These are phyloP conservation scores for Aurelia aurita complex sp. Pacific DNA, from an alignment of 30 jellyfish, hydroid and myxozoan genomes.

Conservation along the genomic window DNA sequence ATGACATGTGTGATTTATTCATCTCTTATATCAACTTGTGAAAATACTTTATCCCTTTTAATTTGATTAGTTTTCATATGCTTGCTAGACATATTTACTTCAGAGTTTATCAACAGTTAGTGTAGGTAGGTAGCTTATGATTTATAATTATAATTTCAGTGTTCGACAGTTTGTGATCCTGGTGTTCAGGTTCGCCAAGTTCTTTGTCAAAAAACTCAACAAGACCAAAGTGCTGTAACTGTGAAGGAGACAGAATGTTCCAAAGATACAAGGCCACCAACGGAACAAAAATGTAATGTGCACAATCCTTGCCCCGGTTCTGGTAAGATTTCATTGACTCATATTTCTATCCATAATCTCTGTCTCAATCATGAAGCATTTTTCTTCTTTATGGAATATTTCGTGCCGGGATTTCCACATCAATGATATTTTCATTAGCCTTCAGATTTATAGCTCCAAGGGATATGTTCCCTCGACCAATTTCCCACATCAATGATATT, in stretches of 20 bases:
- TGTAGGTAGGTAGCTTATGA: too few relatives aligned
- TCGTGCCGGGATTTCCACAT: neutral
- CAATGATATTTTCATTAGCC: too few relatives aligned
- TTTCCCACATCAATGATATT: too few relatives aligned
- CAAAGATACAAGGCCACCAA: conserved; percentile 93
- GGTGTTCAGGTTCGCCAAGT: conserved; percentile 95
- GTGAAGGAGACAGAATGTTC: conserved; percentile 79
- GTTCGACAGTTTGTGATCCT: conserved; percentile 97
- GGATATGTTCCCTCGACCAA: too few relatives aligned
- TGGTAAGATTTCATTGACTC: conserved; percentile 44
- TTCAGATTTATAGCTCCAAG: too few relatives aligned
- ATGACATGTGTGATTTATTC: too few relatives aligned
- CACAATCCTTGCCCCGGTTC: conserved; percentile 99
- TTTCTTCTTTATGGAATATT: neutral
- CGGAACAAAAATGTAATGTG: conserved; percentile 95
- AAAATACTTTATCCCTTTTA: too few relatives aligned
- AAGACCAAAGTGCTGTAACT: conserved; percentile 77
- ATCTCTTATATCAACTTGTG: too few relatives aligned
- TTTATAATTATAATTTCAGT: conserved; percentile 20
- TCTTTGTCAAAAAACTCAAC: conserved; percentile 84
- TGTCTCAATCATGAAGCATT: neutral
- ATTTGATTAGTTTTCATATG: too few relatives aligned
- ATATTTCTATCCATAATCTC: neutral
- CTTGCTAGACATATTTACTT: too few relatives aligned
- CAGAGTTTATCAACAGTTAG: too few relatives aligned